phyloP scores from a whole-genome alignment of 92 coral and sea anemone species.

The Actinostola sp. region DNA sequence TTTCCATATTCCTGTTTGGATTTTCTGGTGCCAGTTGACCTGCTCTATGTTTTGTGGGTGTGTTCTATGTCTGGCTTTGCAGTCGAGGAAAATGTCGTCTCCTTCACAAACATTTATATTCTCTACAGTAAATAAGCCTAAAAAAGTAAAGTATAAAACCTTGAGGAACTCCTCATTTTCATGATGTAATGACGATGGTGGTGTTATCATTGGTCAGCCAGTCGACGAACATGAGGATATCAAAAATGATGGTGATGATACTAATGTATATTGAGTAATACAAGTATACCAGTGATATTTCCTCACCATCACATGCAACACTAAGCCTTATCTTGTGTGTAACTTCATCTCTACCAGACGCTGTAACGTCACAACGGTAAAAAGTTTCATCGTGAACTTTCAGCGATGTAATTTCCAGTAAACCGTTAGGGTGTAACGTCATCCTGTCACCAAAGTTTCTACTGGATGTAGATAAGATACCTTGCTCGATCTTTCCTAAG shows the following conservation, averaged over 20 bases:
- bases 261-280: too few species aligned
- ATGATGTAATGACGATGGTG: too few species aligned
- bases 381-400: constrained; percentile 25
- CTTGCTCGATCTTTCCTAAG: background rate
- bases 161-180: too few species aligned
- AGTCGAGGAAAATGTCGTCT: constrained; percentile 32
- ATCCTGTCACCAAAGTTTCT: background rate
- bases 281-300: too few species aligned
- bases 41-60: constrained; percentile 9
- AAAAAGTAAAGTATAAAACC: too few species aligned
- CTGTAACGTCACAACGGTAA: constrained; percentile 18
- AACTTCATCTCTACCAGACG: background rate
- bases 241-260: too few species aligned
- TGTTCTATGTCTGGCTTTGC: constrained; percentile 38
- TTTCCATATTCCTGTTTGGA: constrained; percentile 4
- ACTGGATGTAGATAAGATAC: background rate
- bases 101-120: constrained; percentile 31
- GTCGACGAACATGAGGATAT: background rate
- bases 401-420: constrained; percentile 11
- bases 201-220: too few species aligned
- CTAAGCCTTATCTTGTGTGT: constrained; percentile 13
- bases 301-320: constrained; percentile 8
- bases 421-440: constrained; percentile 21
- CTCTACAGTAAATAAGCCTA: constrained; percentile 21
- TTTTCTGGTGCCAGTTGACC: constrained; percentile 22